A percentile compares a stretch with the other conserved stretches of the same genome.
Evolutionary conservation across 2,113 vertebrate species (phyloP).

Genomic region (Argyrosomus japonicus): DNA sequence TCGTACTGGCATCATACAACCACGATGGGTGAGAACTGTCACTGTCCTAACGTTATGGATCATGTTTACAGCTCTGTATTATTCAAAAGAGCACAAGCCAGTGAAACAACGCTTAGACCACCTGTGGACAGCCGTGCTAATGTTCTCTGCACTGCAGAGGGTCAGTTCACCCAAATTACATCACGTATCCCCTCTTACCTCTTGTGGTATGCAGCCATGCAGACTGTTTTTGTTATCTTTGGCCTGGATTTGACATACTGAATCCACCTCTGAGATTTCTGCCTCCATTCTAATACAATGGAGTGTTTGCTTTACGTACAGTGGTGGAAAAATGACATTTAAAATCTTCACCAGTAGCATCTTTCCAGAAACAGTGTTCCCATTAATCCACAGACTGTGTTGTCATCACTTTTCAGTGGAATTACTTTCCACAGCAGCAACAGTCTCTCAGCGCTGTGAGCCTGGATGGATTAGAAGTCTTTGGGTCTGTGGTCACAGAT

Average conservation of each 20-base stretch:
- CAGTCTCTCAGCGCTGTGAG: background rate
- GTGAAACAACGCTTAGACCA: background rate
- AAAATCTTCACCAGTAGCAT: background rate
- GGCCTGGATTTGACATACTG: background rate
- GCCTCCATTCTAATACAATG: background rate
- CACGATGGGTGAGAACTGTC: conserved; percentile 91
- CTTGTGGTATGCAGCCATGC: background rate
- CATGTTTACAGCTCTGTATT: background rate
- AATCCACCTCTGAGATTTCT: background rate
- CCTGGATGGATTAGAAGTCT: background rate
- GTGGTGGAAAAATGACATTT: background rate
- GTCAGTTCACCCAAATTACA: background rate
- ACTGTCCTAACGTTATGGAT: background rate
- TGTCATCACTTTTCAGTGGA: conserved; percentile 5
- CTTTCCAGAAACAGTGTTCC: background rate
- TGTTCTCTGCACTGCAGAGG: background rate
- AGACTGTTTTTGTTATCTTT: background rate
- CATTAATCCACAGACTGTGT: background rate
- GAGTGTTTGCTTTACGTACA: background rate
- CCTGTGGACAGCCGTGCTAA: background rate
- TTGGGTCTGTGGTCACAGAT: background rate
- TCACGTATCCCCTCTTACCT: too few relatives aligned
- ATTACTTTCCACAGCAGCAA: background rate
- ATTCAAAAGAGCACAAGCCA: background rate
- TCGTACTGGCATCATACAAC: conserved; percentile 97